Percentiles rank a stretch among this genome's conserved stretches.
Evolutionary conservation across 2,113 vertebrate species (phyloP).

Genomic region (Sinocyclocheilus anophthalmus): DNA sequence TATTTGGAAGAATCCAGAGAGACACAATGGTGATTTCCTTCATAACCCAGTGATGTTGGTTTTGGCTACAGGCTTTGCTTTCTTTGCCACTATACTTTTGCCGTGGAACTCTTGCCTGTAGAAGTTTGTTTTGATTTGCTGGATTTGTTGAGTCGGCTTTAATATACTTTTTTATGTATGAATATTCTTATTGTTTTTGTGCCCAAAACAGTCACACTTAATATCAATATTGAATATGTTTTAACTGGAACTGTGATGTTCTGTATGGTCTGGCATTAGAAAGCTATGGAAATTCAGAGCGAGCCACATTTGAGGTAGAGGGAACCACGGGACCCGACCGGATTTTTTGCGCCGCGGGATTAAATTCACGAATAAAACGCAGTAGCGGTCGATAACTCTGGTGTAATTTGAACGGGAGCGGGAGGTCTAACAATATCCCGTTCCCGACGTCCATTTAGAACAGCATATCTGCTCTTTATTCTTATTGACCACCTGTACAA

Average conservation of each 20-base stretch:
- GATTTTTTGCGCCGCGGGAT: too few relatives aligned
- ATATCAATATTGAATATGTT: neutral
- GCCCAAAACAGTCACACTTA: neutral
- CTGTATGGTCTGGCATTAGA: neutral
- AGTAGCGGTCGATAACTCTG: too few relatives aligned
- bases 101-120: neutral
- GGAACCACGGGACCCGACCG: too few relatives aligned
- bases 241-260: neutral
- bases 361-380: too few relatives aligned
- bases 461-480: too few relatives aligned
- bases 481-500: too few relatives aligned
- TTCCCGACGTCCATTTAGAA: too few relatives aligned
- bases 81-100: neutral
- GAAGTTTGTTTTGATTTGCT: conserved; percentile 1
- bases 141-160: neutral
- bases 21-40: conserved; percentile 18
- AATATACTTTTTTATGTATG: neutral
- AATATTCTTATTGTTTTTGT: neutral
- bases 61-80: neutral
- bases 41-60: neutral
- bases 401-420: too few relatives aligned
- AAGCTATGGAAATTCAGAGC: neutral
- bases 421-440: too few relatives aligned
- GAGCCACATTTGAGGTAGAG: neutral
- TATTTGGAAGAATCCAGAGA: conserved; percentile 13